Evolutionary conservation across 2,888 invertebrate genomes (phyloP), one percentile per base, ranked within the genome.

Genomic region (Melanostoma scalare): DNA sequence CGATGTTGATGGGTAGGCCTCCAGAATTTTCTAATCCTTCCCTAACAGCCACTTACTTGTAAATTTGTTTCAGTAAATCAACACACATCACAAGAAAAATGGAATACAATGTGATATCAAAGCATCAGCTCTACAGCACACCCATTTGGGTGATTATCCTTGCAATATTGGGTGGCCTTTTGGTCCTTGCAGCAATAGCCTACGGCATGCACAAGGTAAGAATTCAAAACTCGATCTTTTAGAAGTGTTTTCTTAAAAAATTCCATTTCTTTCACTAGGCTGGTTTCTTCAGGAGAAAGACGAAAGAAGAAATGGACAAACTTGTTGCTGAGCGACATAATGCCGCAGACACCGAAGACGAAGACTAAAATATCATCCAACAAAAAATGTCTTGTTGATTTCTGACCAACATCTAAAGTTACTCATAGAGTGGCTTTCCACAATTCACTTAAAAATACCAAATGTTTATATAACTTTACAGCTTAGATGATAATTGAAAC

Each of bases 231-330:
- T 20, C 1, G 20, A 20, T 20, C 20, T 9, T 35, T 1, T 38
- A 31, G 42, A 2, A 33, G 58, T 9, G 20, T 20, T 20, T 20
- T 52, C 42, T 40, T 65, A 3, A 33, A 33, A 33, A 5, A n/a
- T 38, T 31, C 44, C 31, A 0, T 38, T 30, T 10, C 20, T 61
- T 48, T 6, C 87, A 89, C 67, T 80, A 92, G 92, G 86, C 89
- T 79, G 93, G 93, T 63, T 93, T 93, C 89, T 93, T 93, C 85
- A 90, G 91, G 69, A 90, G 93, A 52, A 87, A 89, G 20, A 91
- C 89, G 72, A 92, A 92, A 87, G 91, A 92, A 56, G 91, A 92
- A 87, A 87, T 93, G 86, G 89, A 92, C 81, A 90, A 91, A 65
- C 86, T 92, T 73, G 88, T 89, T 33, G 87, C 89, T 30, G 89